Evolutionary conservation across 2,797 vertebrate species (phyloP).

Genomic region (Thalassophryne amazonica): DNA sequence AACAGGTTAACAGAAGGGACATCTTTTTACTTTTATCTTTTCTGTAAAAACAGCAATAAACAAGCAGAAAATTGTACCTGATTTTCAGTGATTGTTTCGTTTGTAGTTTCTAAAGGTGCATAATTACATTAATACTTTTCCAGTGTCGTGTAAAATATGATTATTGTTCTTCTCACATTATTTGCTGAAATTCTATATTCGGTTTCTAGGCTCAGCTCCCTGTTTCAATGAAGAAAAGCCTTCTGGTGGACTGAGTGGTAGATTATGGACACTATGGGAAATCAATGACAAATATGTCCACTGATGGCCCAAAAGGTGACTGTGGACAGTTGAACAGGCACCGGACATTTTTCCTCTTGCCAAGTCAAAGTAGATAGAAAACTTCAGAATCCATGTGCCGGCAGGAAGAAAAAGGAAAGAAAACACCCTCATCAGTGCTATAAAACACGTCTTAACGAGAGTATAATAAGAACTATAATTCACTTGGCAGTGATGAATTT

Average conservation of each 20-base stretch:
- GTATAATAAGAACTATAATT: slow-evolving; percentile 44
- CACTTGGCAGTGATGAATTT: slow-evolving; percentile 22
- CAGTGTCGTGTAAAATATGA: background rate
- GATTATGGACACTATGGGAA: slow-evolving; percentile 18
- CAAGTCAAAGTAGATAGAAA: slow-evolving; percentile 10
- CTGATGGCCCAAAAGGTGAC: slow-evolving; percentile 8
- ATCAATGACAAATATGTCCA: slow-evolving; percentile 7
- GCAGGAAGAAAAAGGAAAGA: slow-evolving; percentile 27
- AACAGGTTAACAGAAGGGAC: background rate
- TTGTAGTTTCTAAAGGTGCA: background rate
- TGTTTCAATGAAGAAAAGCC: slow-evolving; percentile 17
- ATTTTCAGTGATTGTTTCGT: background rate
- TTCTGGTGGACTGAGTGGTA: slow-evolving; percentile 5
- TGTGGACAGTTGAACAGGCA: background rate
- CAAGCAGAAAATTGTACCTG: background rate
- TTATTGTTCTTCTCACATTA: background rate
- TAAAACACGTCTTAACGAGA: slow-evolving; percentile 40
- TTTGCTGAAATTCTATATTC: no score
- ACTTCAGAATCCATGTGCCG: slow-evolving; percentile 18
- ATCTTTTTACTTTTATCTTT: slow-evolving; percentile 6
- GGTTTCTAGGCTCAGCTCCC: background rate
- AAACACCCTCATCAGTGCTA: slow-evolving; percentile 22
- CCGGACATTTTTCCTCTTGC: background rate
- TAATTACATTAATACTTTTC: background rate
- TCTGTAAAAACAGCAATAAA: slow-evolving; percentile 12